phyloP scores from a whole-genome alignment of 2,797 vertebrate species.

The Hypotaenidia philippensis region DNA sequence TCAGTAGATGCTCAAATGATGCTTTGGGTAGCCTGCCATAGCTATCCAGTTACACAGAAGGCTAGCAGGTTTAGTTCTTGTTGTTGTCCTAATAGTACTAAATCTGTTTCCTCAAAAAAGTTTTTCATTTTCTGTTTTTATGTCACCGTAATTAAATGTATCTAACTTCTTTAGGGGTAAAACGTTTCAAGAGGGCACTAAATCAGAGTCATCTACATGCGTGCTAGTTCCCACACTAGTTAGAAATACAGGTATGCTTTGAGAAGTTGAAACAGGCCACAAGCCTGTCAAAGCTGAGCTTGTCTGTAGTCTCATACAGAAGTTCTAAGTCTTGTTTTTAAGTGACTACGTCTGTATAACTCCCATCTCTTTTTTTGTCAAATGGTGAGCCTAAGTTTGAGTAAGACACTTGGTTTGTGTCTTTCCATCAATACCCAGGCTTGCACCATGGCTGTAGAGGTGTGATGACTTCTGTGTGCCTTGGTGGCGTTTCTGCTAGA shows the following conservation, averaged over 20 bases:
- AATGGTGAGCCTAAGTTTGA: background rate
- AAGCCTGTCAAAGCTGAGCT: background rate
- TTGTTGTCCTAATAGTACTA: background rate
- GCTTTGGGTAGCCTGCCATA: background rate
- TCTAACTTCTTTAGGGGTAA: background rate
- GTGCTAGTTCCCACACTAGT: background rate
- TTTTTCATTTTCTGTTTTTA: background rate
- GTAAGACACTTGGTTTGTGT: rapidly evolving
- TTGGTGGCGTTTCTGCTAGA: background rate
- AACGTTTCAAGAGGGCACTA: background rate
- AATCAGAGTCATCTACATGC: background rate
- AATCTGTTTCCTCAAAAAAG: background rate
- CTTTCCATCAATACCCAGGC: background rate
- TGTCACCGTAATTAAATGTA: background rate
- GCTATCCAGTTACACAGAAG: background rate
- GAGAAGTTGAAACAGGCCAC: background rate
- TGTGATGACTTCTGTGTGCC: background rate
- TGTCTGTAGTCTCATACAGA: background rate
- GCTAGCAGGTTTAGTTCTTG: background rate
- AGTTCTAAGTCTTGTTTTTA: background rate
- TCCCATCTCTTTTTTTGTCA: background rate
- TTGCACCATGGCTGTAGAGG: rapidly evolving
- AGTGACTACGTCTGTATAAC: background rate
- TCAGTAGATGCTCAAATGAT: background rate
- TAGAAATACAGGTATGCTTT: background rate